Base-by-base conservation (phyloP, 2,797 vertebrate genomes). In the Brachymystax lenok region DNA sequence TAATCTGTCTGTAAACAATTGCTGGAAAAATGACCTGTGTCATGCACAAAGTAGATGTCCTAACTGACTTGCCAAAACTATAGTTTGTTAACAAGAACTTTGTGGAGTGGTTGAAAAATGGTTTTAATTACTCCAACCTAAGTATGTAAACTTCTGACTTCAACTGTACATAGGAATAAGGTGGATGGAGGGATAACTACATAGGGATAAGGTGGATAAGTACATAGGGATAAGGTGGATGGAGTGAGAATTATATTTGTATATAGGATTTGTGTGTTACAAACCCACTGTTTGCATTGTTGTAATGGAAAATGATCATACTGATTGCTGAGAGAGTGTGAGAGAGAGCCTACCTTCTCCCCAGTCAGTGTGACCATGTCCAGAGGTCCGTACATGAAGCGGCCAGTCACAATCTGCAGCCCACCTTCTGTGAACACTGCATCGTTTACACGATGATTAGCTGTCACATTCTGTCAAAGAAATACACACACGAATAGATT, bases 331-430 rank as follows among this genome's bases (percentile, higher is more conserved):
- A 63, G 59, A n/a, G 56, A 59, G 56, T 24, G 54, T 1, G 27
- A 46, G 28, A 46, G 40, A 59, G 13, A 68, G 13, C 0, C 76
- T 77, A 98, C 98, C 97, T 99, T 99, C 89, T 99, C 98, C 79
- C 97, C 98, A 0, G 98, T 97, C 77, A 99, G 93, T 0, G 98
- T 99, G 85, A 99, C 98, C 98, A 99, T 99, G 89, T 99, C 98
- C 73, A 99, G 90, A 0, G 98, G 98, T 7, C 98, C 98, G 0
- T 99, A 99, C 97, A 99, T 98, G 87, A 99, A 99, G 80, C 98
- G 96, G 52, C 97, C 98, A 0, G 90, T 94, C 79, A 99, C 91
- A 6, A 96, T 85, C 92, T 99, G 98, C 24, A 92, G 95, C 24
- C 94, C 94, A 1, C 96, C 98, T 79, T 99, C 98, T 0, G 95